These are phyloP conservation scores for Ruditapes philippinarum DNA, from an alignment of 1,140 invertebrate species.

Conservation along the genomic window DNA sequence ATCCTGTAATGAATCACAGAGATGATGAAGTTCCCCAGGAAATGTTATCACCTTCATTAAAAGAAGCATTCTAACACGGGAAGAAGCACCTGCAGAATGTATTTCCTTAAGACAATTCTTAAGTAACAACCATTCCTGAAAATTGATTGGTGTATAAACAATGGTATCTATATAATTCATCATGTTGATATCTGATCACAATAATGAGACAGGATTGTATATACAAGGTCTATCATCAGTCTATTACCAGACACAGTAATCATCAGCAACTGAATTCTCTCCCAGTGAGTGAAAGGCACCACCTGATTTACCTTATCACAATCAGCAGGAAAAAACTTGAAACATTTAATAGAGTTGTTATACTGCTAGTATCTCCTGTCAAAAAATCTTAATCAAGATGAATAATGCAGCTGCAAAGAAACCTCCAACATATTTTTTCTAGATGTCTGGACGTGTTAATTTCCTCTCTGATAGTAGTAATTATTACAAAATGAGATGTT, in stretches of 20 bases:
- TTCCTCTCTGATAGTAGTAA: too few species aligned
- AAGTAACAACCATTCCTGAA: too few species aligned
- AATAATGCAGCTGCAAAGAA: background rate
- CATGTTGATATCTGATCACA: background rate
- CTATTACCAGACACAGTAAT: constrained; percentile 2
- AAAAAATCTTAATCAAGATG: background rate
- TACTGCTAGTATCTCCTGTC: background rate
- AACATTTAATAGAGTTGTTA: background rate
- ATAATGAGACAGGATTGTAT: background rate
- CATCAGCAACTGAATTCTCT: background rate
- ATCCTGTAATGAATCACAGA: too few species aligned
- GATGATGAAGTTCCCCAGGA: too few species aligned
- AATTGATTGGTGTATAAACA: background rate
- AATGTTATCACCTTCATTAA: too few species aligned
- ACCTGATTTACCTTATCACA: background rate
- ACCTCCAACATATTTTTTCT: background rate
- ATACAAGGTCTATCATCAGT: background rate
- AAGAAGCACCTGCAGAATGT: too few species aligned
- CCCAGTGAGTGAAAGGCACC: background rate
- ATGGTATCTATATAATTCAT: background rate
- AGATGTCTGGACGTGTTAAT: too few species aligned
- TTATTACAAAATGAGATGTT: too few species aligned
- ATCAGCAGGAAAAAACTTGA: background rate
- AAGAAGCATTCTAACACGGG: too few species aligned
- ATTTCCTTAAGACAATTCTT: too few species aligned